Conservation (phyloP, 2,888 invertebrate genomes). For the Stenichneumon culpator region DNA sequence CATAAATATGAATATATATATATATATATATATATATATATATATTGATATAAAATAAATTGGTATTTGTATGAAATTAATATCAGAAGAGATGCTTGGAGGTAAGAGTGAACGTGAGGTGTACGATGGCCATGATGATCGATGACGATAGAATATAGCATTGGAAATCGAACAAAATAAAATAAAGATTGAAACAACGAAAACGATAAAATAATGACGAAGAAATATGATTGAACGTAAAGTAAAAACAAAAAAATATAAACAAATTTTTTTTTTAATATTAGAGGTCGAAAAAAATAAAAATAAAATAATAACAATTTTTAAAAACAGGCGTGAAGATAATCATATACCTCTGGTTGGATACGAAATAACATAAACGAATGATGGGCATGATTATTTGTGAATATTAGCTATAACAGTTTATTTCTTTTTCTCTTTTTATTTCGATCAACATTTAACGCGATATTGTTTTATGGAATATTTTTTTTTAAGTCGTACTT, state of each 20-base stretch:
- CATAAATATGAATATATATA: too few species aligned
- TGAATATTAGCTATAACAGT: slow-evolving; percentile 38
- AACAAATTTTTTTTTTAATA: not conserved
- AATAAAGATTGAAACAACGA: slow-evolving; percentile 70
- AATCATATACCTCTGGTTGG: slow-evolving; percentile 67
- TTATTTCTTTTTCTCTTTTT: slow-evolving; percentile 10
- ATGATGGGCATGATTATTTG: slow-evolving; percentile 66
- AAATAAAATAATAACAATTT: slow-evolving; percentile 30
- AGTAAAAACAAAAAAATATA: slow-evolving; percentile 33
- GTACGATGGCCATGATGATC: slow-evolving; percentile 73
- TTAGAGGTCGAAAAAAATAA: slow-evolving; percentile 36
- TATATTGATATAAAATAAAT: slow-evolving; percentile 56
- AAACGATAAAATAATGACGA: slow-evolving; percentile 71
- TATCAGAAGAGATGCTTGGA: slow-evolving; percentile 68
- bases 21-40: slow-evolving; percentile 45
- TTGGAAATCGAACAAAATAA: slow-evolving; percentile 78
- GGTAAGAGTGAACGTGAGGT: slow-evolving; percentile 65
- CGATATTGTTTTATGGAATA: not conserved
- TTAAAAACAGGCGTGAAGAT: slow-evolving; percentile 65
- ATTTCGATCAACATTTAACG: slow-evolving; percentile 15
- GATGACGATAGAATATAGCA: slow-evolving; percentile 75
- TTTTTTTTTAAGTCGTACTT: slow-evolving; percentile 62
- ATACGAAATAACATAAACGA: slow-evolving; percentile 65
- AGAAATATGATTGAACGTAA: slow-evolving; percentile 69
- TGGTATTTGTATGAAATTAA: slow-evolving; percentile 62